These are phyloP conservation scores for Pyrrhosoma nymphula DNA, from an alignment of 2,888 invertebrate species.

Conservation along the genomic window DNA sequence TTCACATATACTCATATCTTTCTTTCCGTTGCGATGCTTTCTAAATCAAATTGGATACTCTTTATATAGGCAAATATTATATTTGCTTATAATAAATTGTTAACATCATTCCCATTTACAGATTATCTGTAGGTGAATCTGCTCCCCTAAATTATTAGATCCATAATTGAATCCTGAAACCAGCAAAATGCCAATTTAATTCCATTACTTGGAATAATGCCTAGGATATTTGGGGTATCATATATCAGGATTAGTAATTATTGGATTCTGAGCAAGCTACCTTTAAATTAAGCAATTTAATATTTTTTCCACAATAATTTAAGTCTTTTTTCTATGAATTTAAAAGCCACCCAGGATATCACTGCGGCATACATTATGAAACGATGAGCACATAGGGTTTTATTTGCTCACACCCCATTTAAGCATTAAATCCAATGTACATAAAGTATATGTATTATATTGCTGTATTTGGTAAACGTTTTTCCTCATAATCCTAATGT, in stretches of 20 bases:
- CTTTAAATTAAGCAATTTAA: background rate
- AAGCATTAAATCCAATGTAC: too few relatives aligned
- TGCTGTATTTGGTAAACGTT: too few relatives aligned
- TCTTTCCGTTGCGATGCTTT: too few relatives aligned
- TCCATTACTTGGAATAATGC: background rate
- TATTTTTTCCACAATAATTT: background rate
- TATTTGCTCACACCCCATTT: too few relatives aligned
- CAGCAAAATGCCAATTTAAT: background rate
- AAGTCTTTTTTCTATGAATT: background rate
- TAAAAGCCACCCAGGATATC: background rate
- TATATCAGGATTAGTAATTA: background rate
- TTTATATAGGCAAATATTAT: background rate
- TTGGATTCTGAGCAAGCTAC: background rate
- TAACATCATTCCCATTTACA: background rate
- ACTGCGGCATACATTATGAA: background rate
- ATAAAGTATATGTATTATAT: too few relatives aligned
- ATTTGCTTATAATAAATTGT: background rate
- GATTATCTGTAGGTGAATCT: background rate
- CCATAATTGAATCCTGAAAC: background rate
- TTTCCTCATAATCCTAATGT: too few relatives aligned
- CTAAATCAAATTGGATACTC: too few relatives aligned
- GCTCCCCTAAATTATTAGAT: background rate
- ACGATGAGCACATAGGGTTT: background rate
- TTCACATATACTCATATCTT: too few relatives aligned
- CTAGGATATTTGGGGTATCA: background rate